phyloP scores from a whole-genome alignment of 2,888 invertebrate genomes.

The Homarus gammarus region DNA sequence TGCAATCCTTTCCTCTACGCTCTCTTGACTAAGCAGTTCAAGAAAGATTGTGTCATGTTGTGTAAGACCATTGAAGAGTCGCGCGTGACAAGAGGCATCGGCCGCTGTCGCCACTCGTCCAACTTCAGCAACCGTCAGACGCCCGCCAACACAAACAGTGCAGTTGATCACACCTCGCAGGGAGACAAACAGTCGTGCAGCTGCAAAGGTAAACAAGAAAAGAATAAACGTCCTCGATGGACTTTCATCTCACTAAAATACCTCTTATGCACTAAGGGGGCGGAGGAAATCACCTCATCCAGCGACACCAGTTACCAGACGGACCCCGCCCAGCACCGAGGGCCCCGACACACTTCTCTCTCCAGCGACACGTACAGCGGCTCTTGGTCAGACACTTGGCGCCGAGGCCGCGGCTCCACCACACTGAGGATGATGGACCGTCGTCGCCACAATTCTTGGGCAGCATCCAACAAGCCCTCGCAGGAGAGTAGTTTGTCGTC shows the following conservation, averaged over 20 bases:
- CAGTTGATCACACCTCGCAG: slow-evolving; percentile 87
- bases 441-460: slow-evolving; percentile 88
- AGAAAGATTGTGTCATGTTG: slow-evolving; percentile 96
- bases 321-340: slow-evolving; percentile 86
- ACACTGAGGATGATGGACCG: slow-evolving; percentile 63
- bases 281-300: slow-evolving; percentile 59
- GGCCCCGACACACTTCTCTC: slow-evolving; percentile 61
- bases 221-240: slow-evolving; percentile 50
- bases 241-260: slow-evolving; percentile 61
- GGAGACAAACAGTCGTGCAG: slow-evolving; percentile 59
- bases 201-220: slow-evolving; percentile 63
- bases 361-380: slow-evolving; percentile 65
- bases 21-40: slow-evolving; percentile 97
- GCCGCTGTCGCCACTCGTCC: slow-evolving; percentile 90
- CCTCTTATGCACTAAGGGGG: slow-evolving; percentile 57
- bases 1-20: slow-evolving; percentile 99
- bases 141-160: slow-evolving; percentile 91
- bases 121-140: slow-evolving; percentile 93
- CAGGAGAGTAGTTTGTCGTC: slow-evolving; percentile 95
- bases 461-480: slow-evolving; percentile 93
- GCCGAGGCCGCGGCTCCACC: slow-evolving; percentile 81
- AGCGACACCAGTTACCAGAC: slow-evolving; percentile 87
- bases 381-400: slow-evolving; percentile 91
- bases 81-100: slow-evolving; percentile 91
- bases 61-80: slow-evolving; percentile 98